Evolutionary conservation across 2,888 invertebrate genomes (phyloP).

Genomic region (Catonia carolina): DNA sequence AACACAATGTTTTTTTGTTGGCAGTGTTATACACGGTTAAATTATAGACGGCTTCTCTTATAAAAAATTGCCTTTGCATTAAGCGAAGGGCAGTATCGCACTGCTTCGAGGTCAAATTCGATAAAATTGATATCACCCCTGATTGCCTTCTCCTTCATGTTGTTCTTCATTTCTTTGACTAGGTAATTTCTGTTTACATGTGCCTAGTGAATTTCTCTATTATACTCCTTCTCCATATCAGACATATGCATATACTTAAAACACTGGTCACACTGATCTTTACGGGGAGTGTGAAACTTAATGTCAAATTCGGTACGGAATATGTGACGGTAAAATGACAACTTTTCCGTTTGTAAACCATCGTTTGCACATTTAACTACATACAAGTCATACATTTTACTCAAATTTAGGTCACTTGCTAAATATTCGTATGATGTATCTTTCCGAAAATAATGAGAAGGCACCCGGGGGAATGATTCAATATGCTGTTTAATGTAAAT

Average conservation of each 20-base stretch:
- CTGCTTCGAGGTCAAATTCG: constrained; percentile 14
- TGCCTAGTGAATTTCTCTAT: not conserved
- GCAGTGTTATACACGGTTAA: constrained; percentile 10
- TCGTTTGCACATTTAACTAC: constrained; percentile 2
- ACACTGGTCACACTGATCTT: constrained; percentile 14
- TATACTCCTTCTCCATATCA: not conserved
- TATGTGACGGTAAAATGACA: constrained; percentile 1
- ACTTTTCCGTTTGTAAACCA: not conserved
- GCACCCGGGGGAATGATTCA: constrained; percentile 15
- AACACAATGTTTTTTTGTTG: not conserved
- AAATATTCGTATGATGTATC: constrained; percentile 15
- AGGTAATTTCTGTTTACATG: constrained; percentile 1
- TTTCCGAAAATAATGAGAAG: constrained; percentile 13
- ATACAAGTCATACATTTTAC: constrained; percentile 14
- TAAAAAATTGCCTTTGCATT: constrained; percentile 12
- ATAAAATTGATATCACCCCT: not conserved
- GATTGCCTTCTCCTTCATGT: not conserved
- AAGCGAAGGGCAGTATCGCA: constrained; percentile 5
- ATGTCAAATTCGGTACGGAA: not conserved
- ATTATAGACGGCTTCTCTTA: constrained; percentile 15
- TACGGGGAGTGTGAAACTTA: constrained; percentile 1
- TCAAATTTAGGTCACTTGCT: not conserved
- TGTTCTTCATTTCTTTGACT: constrained; percentile 3
- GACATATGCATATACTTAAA: not conserved
- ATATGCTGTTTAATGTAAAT: constrained; percentile 1